phyloP scores from a whole-genome alignment of 1,140 invertebrate genomes.

The Calycopis cecrops region DNA sequence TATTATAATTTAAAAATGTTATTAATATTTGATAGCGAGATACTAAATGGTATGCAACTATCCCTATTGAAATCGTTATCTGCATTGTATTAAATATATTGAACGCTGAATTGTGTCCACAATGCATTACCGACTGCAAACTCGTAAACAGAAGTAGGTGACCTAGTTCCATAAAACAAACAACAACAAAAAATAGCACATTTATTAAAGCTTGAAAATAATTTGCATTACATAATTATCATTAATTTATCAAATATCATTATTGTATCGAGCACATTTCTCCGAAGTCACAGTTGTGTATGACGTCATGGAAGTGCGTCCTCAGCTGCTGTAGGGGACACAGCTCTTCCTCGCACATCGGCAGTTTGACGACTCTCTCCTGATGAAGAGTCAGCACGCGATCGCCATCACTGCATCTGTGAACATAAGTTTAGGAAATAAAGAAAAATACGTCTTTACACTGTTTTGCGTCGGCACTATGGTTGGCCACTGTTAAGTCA shows the following conservation, averaged over 20 bases:
- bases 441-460: conserved; percentile 19
- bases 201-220: conserved; percentile 6
- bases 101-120: no score
- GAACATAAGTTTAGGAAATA: no score
- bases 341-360: conserved; percentile 79
- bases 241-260: background rate
- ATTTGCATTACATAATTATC: background rate
- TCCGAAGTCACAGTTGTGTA: conserved; percentile 79
- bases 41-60: no score
- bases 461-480: no score
- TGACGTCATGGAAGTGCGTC: conserved; percentile 74
- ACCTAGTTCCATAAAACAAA: no score
- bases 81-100: no score
- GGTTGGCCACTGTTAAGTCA: no score
- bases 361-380: conserved; percentile 80
- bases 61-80: no score
- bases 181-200: background rate
- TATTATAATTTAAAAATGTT: no score
- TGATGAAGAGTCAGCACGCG: conserved; percentile 83
- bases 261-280: conserved; percentile 73
- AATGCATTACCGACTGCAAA: no score
- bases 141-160: no score
- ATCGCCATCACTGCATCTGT: conserved; percentile 76
- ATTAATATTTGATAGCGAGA: no score
- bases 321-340: conserved; percentile 79